Conservation (phyloP, 2,888 invertebrate genomes). For the Salticus scenicus region DNA sequence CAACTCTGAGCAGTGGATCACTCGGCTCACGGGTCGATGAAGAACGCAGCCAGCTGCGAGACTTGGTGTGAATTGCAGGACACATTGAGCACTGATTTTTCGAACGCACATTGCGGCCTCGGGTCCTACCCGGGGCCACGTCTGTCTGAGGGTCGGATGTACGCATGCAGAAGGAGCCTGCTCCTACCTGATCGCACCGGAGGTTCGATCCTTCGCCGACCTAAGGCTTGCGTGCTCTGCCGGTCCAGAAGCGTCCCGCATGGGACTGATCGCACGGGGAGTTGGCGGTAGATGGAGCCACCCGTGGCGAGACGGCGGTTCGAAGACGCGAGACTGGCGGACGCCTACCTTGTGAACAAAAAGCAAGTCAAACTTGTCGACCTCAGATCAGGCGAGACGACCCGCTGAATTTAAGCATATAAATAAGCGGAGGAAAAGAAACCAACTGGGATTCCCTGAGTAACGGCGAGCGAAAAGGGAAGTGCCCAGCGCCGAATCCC, state of each 20-base stretch:
- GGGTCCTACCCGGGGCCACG: constrained; percentile 74
- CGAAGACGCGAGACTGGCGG: no score
- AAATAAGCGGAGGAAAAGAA: constrained; percentile 84
- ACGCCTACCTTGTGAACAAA: no score
- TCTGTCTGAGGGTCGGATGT: constrained; percentile 75
- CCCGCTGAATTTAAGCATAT: constrained; percentile 81
- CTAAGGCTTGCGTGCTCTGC: no score
- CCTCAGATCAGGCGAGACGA: constrained; percentile 75
- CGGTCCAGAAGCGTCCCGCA: no score
- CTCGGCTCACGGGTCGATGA: constrained; percentile 77
- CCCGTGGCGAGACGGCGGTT: no score
- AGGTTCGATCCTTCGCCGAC: no score
- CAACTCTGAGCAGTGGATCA: constrained; percentile 75
- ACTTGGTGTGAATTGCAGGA: constrained; percentile 76
- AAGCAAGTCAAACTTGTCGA: no score
- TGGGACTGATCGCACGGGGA: no score
- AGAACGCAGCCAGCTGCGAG: constrained; percentile 76
- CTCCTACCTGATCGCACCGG: no score
- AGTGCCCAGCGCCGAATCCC: constrained; percentile 51
- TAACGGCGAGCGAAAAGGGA: constrained; percentile 75
- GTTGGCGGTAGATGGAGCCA: no score
- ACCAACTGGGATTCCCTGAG: constrained; percentile 81
- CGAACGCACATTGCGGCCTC: constrained; percentile 77
- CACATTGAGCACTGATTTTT: constrained; percentile 76
- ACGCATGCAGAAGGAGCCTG: no score